Conservation (phyloP, 2,797 vertebrate genomes). For the Sebastes vulpes region DNA sequence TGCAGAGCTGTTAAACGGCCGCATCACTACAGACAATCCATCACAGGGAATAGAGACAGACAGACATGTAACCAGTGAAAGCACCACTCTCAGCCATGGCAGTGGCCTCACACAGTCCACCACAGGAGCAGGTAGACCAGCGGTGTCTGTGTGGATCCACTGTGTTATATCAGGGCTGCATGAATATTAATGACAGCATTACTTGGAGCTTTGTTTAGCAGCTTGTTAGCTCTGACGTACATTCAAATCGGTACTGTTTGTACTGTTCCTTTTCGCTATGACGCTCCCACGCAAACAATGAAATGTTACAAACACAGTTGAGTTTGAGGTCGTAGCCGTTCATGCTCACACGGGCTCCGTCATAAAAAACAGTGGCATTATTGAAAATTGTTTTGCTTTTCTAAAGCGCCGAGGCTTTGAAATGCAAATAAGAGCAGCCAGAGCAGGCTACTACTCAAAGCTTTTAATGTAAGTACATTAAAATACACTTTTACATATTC, state of each 20-base stretch:
- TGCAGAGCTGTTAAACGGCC: constrained; percentile 25
- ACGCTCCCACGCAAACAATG: constrained; percentile 19
- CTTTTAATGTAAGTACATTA: not conserved
- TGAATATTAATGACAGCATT: constrained; percentile 51
- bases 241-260: constrained; percentile 25
- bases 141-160: not conserved
- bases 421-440: not conserved
- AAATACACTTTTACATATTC: not conserved
- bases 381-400: not conserved
- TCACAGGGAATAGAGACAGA: constrained; percentile 34
- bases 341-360: not conserved
- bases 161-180: constrained; percentile 4
- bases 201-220: constrained; percentile 42
- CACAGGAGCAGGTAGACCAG: not conserved
- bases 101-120: not conserved
- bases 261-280: constrained; percentile 12
- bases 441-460: not conserved
- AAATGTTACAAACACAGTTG: not conserved
- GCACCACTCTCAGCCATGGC: not conserved
- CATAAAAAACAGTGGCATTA: not conserved
- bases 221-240: constrained; percentile 31
- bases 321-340: not conserved
- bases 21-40: constrained; percentile 33
- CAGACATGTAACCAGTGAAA: constrained; percentile 13
- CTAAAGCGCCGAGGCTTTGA: not conserved